Evolutionary conservation across 2,888 invertebrate genomes (phyloP).

Genomic region (Miltochrista miniata): DNA sequence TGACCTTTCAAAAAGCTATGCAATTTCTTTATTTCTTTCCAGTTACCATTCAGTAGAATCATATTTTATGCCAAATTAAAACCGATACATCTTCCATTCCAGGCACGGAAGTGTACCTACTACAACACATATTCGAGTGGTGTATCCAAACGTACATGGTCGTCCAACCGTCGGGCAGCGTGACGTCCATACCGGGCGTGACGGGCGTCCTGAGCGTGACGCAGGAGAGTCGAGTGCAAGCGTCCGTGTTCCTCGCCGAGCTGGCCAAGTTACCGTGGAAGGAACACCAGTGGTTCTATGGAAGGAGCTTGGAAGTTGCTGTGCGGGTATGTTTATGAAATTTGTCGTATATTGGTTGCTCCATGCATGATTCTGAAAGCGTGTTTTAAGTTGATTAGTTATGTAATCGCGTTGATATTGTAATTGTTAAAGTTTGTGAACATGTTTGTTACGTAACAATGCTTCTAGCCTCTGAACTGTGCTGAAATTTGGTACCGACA

Average conservation of each 20-base stretch:
- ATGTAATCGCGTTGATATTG: too few relatives aligned
- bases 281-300: constrained; percentile 56
- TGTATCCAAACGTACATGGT: constrained; percentile 36
- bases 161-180: constrained; percentile 14
- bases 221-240: constrained; percentile 46
- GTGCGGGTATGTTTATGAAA: constrained; percentile 45
- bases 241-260: constrained; percentile 45
- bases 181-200: background rate
- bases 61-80: too few relatives aligned
- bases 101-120: constrained; percentile 52
- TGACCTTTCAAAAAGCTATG: too few relatives aligned
- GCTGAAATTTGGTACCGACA: too few relatives aligned
- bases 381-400: too few relatives aligned
- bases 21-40: too few relatives aligned
- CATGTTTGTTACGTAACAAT: too few relatives aligned
- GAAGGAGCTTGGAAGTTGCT: constrained; percentile 40
- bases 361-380: too few relatives aligned
- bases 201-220: constrained; percentile 3
- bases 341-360: background rate
- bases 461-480: too few relatives aligned
- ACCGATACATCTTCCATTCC: background rate
- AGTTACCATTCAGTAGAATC: too few relatives aligned
- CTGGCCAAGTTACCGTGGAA: constrained; percentile 57
- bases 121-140: constrained; percentile 63
- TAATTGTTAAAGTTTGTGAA: too few relatives aligned